These are phyloP conservation scores for Zapornia atra DNA, from an alignment of 2,113 vertebrate genomes.

Conservation along the genomic window DNA sequence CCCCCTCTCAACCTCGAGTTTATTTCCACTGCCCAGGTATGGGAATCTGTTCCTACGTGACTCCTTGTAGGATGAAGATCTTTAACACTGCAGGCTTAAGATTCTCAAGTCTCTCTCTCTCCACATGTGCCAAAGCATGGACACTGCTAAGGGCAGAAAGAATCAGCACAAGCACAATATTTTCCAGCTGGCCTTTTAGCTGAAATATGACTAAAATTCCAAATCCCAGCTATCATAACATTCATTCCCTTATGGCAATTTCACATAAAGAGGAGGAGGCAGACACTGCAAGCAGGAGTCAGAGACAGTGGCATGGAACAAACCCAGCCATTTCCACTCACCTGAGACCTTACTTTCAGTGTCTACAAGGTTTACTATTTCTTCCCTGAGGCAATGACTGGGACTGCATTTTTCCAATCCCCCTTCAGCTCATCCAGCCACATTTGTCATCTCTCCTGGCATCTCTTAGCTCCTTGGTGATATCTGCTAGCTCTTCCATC, in stretches of 20 bases:
- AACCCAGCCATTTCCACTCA: background rate
- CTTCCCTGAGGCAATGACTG: slow-evolving; percentile 23
- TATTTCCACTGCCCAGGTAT: background rate
- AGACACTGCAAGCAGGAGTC: background rate
- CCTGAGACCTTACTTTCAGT: background rate
- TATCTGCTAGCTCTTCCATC: slow-evolving; percentile 5
- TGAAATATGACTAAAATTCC: background rate
- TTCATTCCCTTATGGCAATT: background rate
- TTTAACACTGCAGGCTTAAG: background rate
- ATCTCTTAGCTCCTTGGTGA: slow-evolving; percentile 19
- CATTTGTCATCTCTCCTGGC: slow-evolving; percentile 33
- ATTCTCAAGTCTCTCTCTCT: background rate
- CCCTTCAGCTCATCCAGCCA: background rate
- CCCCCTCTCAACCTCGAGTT: background rate
- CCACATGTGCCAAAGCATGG: background rate
- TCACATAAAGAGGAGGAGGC: background rate
- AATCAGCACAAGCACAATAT: background rate
- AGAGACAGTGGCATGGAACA: background rate
- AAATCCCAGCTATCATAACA: background rate
- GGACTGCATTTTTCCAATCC: background rate
- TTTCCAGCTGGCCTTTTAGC: background rate
- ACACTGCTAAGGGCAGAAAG: background rate
- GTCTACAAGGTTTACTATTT: slow-evolving; percentile 31
- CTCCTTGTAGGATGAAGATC: background rate
- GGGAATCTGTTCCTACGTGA: background rate